Percentiles rank a stretch among this genome's conserved stretches.
These are phyloP conservation scores for Festucalex cinctus DNA, from an alignment of 2,113 vertebrate genomes.

Conservation along the genomic window DNA sequence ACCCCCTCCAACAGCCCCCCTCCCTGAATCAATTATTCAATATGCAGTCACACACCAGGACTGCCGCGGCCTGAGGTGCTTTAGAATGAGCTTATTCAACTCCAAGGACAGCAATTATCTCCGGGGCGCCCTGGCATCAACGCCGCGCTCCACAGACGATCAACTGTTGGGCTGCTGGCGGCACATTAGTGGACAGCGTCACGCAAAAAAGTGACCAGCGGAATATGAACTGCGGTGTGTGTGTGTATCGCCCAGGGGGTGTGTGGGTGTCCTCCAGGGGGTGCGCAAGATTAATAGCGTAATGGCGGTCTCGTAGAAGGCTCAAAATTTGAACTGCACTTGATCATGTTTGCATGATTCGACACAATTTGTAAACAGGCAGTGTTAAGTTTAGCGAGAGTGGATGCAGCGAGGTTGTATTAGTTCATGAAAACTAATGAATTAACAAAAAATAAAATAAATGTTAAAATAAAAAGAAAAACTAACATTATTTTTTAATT, in stretches of 20 bases:
- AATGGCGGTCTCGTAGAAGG: neutral
- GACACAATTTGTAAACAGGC: neutral
- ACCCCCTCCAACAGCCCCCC: constrained; percentile 76
- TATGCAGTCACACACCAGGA: constrained; percentile 84
- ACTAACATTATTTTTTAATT: too few relatives aligned
- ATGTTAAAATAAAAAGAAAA: too few relatives aligned
- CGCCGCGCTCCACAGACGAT: constrained; percentile 83
- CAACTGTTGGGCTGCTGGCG: constrained; percentile 9
- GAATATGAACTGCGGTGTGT: neutral
- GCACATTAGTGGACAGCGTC: neutral
- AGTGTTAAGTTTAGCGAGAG: too few relatives aligned
- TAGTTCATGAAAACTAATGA: too few relatives aligned
- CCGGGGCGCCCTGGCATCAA: constrained; percentile 88
- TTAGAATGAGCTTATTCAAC: constrained; percentile 93
- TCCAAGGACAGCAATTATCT: constrained; percentile 99
- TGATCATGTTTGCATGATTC: neutral
- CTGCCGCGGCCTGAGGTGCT: constrained; percentile 86
- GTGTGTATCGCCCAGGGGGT: neutral
- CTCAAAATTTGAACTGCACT: neutral
- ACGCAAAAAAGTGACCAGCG: neutral
- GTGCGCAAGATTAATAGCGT: neutral
- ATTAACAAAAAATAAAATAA: too few relatives aligned
- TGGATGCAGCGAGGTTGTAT: too few relatives aligned
- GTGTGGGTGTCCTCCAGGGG: neutral
- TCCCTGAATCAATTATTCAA: constrained; percentile 98